Base-by-base conservation (phyloP, 2,113 vertebrate species). In the Cercocebus atys region DNA sequence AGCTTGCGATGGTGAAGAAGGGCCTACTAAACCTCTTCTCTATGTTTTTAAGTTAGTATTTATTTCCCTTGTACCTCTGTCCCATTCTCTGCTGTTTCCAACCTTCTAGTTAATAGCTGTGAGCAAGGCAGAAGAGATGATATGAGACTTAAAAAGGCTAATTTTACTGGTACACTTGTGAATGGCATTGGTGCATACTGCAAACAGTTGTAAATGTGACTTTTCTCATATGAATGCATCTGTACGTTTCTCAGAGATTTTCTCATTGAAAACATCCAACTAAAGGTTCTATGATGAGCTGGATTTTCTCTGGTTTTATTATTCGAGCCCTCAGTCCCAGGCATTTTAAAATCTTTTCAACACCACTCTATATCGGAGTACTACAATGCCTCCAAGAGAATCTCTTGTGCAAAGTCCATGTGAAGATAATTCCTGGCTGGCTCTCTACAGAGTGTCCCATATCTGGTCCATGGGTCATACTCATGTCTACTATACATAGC, bases 321-420 rank as follows among this genome's bases (percentile, higher is more conserved):
- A 22, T 18, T 59, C 2, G 3, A 64, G 38, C 10, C 8, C 38
- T 27, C 47, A 35, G 2, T 47, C 11, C 5, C 22, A n/a, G 45
- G 20, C 32, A 55, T 82, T 12, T 25, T 89, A 10, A 22, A 68
- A 30, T 80, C 20, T 76, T 13, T 32, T 40, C 40, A 85, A 32
- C 9, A 57, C 2, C 23, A 8, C 1, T 1, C 13, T 52, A 22
- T 68, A 13, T 3, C 7, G 12, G n/a, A 61, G 0, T 18, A 13
- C 22, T 68, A 18, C 5, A 1, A 13, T 35, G 38, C 2, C 32
- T 81, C 20, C 38, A 47, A 43, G 16, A 85, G 47, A 45, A 6
- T n/a, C 35, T 50, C 2, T n/a, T 76, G 66, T 70, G 17, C 2
- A 47, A 68, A 64, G 30, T 78, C 25, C 1, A 23, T 90, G 83